A percentile compares a stretch with the other conserved stretches of the same genome.
Evolutionary conservation across 2,797 vertebrate genomes (phyloP).

Genomic region (Sarcophilus harrisii): DNA sequence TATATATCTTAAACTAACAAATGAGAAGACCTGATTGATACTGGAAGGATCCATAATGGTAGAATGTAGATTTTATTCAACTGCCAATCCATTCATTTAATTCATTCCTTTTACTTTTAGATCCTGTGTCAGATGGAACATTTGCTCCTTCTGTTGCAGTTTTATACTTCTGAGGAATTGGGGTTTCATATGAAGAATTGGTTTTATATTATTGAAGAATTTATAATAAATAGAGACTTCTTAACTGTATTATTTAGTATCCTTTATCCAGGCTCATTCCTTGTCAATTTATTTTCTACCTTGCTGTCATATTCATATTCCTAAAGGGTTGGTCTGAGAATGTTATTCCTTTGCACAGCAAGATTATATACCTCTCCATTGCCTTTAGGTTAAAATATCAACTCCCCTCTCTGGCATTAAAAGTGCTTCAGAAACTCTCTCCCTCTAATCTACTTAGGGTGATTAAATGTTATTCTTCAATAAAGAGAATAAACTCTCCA

Average conservation of each 20-base stretch:
- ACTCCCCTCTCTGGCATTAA: background rate
- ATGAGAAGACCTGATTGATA: background rate
- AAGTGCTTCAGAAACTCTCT: background rate
- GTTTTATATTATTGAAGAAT: background rate
- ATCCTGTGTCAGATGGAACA: background rate
- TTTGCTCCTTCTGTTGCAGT: background rate
- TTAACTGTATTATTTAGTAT: background rate
- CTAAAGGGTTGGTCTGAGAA: background rate
- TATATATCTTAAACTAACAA: background rate
- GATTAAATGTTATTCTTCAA: background rate
- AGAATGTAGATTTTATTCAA: background rate
- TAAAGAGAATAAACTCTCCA: too few species aligned
- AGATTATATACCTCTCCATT: background rate
- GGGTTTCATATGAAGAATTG: background rate
- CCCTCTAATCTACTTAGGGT: background rate
- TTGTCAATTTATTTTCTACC: background rate
- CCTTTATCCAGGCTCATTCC: background rate
- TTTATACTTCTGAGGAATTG: background rate
- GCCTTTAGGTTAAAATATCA: background rate
- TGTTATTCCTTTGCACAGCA: background rate
- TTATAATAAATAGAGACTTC: background rate
- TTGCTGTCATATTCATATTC: background rate
- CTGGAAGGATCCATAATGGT: background rate
- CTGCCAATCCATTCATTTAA: background rate
- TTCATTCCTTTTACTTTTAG: background rate